phyloP scores from a whole-genome alignment of 1,140 invertebrate species.

The Penaeus chinensis region DNA sequence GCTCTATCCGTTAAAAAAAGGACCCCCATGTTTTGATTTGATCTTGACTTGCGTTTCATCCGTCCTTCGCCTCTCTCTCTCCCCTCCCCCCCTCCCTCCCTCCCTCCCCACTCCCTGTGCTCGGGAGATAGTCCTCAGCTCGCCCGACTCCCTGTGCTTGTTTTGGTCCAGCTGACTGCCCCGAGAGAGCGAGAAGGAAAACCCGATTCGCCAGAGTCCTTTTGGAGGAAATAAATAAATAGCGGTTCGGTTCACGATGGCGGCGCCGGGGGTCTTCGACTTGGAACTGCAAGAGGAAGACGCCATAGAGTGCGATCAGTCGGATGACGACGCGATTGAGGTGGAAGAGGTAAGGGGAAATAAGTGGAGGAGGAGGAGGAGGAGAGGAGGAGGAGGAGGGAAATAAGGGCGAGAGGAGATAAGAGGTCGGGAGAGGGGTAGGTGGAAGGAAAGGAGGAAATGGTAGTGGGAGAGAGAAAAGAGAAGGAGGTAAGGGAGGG shows the following conservation, averaged over 20 bases:
- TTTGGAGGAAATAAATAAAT: not conserved
- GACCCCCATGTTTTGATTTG: too few relatives aligned
- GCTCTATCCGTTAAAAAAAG: too few relatives aligned
- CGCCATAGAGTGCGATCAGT: conserved; percentile 79
- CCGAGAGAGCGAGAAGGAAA: not conserved
- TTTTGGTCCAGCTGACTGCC: conserved; percentile 33
- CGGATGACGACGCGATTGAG: conserved; percentile 80
- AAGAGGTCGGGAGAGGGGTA: too few relatives aligned
- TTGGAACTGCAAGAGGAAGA: conserved; percentile 83
- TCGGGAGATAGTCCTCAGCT: not conserved
- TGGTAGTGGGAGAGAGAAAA: too few relatives aligned
- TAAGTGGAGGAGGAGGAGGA: not conserved
- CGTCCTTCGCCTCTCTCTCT: too few relatives aligned
- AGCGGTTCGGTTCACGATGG: conserved; percentile 2
- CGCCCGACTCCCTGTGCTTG: conserved; percentile 7
- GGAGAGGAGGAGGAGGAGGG: too few relatives aligned
- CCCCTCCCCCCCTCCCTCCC: not conserved
- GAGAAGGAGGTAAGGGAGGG: too few relatives aligned
- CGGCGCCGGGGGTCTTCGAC: conserved; percentile 79
- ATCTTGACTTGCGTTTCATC: too few relatives aligned
- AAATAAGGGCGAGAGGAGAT: too few relatives aligned
- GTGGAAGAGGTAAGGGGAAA: conserved; percentile 72
- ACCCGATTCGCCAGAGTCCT: not conserved
- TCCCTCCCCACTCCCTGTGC: conserved; percentile 32
- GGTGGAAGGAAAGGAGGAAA: too few relatives aligned